These are phyloP conservation scores for Lepisosteus osseus DNA, from an alignment of 2,113 vertebrate genomes.

Conservation along the genomic window DNA sequence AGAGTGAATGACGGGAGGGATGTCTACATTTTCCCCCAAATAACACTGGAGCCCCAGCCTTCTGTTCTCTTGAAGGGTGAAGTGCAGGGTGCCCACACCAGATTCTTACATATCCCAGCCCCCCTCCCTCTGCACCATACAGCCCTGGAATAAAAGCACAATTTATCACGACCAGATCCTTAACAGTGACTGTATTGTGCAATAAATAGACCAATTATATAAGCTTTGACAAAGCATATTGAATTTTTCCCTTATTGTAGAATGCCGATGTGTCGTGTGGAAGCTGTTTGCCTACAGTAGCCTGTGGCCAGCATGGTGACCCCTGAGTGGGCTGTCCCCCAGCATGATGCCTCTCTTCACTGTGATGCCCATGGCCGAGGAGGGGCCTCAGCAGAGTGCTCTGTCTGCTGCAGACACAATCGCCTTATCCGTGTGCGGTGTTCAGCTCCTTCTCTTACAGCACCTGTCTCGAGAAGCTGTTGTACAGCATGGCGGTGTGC, in stretches of 20 bases:
- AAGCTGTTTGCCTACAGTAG: constrained; percentile 15
- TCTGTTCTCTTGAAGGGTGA: background rate
- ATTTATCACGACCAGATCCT: too few relatives aligned
- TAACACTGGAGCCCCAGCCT: constrained; percentile 5
- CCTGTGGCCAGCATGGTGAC: too few relatives aligned
- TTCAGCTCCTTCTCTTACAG: too few relatives aligned
- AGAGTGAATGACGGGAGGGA: background rate
- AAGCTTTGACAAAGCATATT: constrained; percentile 22
- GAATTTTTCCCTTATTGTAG: constrained; percentile 31
- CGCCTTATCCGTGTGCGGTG: too few relatives aligned
- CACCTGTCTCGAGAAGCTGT: too few relatives aligned
- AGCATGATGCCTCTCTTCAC: too few relatives aligned
- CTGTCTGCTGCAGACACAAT: too few relatives aligned
- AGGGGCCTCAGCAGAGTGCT: too few relatives aligned
- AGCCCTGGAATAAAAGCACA: too few relatives aligned
- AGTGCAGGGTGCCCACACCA: constrained; percentile 8
- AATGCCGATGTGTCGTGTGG: constrained; percentile 21
- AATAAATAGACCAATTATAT: constrained; percentile 33
- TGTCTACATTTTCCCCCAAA: constrained; percentile 12
- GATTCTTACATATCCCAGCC: constrained; percentile 13
- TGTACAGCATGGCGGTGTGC: too few relatives aligned
- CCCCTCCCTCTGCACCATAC: background rate
- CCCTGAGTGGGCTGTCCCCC: too few relatives aligned
- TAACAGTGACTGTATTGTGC: constrained; percentile 32
- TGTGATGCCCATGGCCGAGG: too few relatives aligned